Evolutionary conservation across 2,888 invertebrate genomes (phyloP).

Genomic region (Agapostemon virescens): DNA sequence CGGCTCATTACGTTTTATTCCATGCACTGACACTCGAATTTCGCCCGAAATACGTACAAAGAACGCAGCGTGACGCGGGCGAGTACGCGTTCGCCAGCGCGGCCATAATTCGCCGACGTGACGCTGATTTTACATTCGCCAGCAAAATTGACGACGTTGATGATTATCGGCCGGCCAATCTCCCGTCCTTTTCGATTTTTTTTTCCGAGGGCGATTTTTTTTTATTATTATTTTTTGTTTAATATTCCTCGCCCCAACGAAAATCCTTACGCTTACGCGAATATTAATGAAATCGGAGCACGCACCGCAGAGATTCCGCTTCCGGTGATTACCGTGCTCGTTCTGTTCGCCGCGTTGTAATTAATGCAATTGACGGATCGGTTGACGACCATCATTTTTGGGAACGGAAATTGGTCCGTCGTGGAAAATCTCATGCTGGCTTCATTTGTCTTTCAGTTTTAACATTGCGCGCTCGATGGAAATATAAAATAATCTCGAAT

Average conservation of each 20-base stretch:
- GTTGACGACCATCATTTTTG: neutral
- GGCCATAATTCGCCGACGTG: conserved; percentile 59
- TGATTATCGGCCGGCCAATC: conserved; percentile 57
- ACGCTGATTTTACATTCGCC: conserved; percentile 59
- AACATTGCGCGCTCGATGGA: neutral
- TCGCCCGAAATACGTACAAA: conserved; percentile 60
- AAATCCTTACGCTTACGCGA: conserved; percentile 34
- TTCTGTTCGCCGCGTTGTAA: conserved; percentile 9
- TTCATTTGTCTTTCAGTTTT: neutral
- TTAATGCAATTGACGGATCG: conserved; percentile 31
- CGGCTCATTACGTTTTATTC: conserved; percentile 63
- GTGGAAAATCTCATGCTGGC: neutral
- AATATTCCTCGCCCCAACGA: neutral
- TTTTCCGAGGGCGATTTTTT: neutral
- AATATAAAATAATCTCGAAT: neutral
- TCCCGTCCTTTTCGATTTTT: conserved; percentile 28
- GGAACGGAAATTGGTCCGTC: neutral
- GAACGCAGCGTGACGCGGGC: conserved; percentile 51
- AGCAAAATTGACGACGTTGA: conserved; percentile 56
- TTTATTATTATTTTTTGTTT: conserved; percentile 4
- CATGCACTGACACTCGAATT: conserved; percentile 63
- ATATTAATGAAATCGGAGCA: conserved; percentile 38
- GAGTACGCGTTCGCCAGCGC: neutral
- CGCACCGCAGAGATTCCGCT: neutral
- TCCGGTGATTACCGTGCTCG: conserved; percentile 21